Conservation (phyloP, 2,113 vertebrate species). For the Myotis davidii region DNA sequence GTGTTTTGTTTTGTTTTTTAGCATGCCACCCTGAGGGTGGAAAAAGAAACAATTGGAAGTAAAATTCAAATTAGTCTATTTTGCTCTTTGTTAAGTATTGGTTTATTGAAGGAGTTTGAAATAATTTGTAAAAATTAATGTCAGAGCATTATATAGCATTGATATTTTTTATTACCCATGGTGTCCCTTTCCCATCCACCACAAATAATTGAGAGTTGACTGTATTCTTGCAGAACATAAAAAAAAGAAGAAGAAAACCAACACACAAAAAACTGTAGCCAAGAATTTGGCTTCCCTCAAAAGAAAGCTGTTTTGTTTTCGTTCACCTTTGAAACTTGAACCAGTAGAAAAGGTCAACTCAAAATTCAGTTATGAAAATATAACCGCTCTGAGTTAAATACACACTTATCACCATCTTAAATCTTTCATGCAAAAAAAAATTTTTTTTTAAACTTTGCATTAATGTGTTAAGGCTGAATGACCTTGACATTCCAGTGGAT, state of each 20-base stretch:
- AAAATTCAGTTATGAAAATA: conserved; percentile 64
- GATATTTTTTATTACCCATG: neutral
- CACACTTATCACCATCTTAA: conserved; percentile 66
- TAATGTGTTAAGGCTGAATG: conserved; percentile 73
- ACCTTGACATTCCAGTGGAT: conserved; percentile 67
- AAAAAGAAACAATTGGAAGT: conserved; percentile 33
- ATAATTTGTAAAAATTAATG: conserved; percentile 21
- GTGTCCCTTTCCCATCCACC: neutral
- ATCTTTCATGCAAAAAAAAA: conserved; percentile 41
- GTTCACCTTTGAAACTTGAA: conserved; percentile 66
- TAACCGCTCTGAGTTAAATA: conserved; percentile 68
- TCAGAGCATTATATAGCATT: neutral
- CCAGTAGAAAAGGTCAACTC: conserved; percentile 54
- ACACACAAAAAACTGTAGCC: conserved; percentile 22
- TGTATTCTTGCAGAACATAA: conserved; percentile 62
- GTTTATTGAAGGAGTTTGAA: neutral
- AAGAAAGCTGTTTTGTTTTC: conserved; percentile 71
- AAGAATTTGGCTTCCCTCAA: conserved; percentile 45
- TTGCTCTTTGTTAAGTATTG: neutral
- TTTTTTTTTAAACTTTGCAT: conserved; percentile 68
- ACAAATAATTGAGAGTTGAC: conserved; percentile 53
- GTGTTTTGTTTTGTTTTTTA: conserved; percentile 15
- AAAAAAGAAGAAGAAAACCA: neutral
- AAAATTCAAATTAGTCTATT: conserved; percentile 9
- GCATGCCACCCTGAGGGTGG: neutral